Evolutionary conservation across 2,113 vertebrate species (phyloP).

Genomic region (Pluvianellus socialis): DNA sequence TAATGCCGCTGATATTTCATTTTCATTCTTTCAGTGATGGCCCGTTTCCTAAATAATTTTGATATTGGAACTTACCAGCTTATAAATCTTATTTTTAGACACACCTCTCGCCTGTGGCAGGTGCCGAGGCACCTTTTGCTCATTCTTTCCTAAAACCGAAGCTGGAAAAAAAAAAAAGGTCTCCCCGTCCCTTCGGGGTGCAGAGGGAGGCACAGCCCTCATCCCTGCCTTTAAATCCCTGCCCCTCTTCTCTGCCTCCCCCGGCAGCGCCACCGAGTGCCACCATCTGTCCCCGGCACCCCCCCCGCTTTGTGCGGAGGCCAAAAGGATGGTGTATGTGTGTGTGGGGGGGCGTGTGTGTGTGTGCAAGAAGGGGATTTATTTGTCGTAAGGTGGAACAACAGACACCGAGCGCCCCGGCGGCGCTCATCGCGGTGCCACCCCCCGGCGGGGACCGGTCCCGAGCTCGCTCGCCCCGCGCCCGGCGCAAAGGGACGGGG

Average conservation of each 20-base stretch:
- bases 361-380: too few relatives aligned
- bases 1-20: background rate
- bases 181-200: too few relatives aligned
- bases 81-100: background rate
- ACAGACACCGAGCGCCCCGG: accelerated
- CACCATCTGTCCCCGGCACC: background rate
- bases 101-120: background rate
- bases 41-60: background rate
- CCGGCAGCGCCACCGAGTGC: background rate
- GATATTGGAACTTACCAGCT: background rate
- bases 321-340: too few relatives aligned
- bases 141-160: background rate
- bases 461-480: too few relatives aligned
- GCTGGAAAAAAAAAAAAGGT: background rate
- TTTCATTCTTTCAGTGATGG: background rate
- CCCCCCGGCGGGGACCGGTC: too few relatives aligned
- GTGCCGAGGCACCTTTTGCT: background rate
- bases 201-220: background rate
- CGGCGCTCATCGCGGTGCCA: accelerated
- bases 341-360: background rate
- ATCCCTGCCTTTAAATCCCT: background rate
- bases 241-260: background rate
- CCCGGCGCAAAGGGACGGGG: background rate
- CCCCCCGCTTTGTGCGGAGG: too few relatives aligned
- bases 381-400: too few relatives aligned